These are phyloP conservation scores for Tupaia tana DNA, from an alignment of 2,113 vertebrate species.

Conservation along the genomic window DNA sequence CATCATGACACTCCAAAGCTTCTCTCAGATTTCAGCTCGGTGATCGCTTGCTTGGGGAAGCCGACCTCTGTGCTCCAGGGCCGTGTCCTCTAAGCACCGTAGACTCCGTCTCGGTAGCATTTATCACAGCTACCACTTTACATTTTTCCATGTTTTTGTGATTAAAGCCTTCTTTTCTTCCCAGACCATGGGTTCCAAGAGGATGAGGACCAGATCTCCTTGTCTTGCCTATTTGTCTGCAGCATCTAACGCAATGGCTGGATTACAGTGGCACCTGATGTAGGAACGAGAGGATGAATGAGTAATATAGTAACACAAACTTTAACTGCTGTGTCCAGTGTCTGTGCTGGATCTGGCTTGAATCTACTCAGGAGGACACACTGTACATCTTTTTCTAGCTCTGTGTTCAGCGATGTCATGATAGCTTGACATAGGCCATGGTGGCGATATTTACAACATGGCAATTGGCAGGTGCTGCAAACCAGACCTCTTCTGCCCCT, in stretches of 20 bases:
- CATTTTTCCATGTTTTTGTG: background rate
- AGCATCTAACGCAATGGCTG: background rate
- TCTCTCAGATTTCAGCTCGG: background rate
- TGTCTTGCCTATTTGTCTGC: background rate
- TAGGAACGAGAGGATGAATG: background rate
- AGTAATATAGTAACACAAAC: background rate
- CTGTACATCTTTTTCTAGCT: background rate
- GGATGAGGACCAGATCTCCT: background rate
- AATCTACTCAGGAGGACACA: too few species aligned
- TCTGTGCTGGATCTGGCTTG: background rate
- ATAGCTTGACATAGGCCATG: background rate
- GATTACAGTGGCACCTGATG: background rate
- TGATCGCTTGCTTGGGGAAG: background rate
- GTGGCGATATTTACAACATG: background rate
- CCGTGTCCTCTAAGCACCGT: background rate
- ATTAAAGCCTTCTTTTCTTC: background rate
- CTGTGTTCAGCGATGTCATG: background rate
- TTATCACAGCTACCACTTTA: background rate
- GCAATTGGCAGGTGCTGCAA: background rate
- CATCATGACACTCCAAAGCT: background rate
- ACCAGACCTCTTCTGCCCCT: background rate
- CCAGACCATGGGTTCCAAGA: background rate
- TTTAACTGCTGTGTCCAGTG: rapidly evolving
- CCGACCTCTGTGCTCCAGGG: background rate
- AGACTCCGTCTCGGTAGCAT: background rate